Evolutionary conservation across 2,888 invertebrate species (phyloP).

Genomic region (Agriopis leucophaearia): DNA sequence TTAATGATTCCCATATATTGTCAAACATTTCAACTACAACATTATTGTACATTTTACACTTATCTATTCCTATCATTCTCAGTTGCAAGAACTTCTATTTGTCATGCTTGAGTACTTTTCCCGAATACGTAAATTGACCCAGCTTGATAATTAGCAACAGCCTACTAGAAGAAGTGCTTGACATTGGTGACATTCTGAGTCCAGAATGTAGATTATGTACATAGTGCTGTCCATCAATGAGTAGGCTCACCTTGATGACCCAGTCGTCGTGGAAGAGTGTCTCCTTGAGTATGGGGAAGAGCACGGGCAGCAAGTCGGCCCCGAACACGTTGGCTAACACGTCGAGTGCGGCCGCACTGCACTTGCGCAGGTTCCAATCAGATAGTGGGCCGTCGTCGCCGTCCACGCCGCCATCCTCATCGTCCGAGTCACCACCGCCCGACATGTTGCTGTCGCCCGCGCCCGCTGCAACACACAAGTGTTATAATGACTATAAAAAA

Average conservation of each 20-base stretch:
- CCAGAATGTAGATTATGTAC: no score
- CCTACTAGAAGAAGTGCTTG: no score
- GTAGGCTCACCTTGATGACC: constrained; percentile 93
- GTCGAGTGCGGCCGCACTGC: constrained; percentile 99
- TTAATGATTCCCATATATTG: no score
- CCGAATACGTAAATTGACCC: no score
- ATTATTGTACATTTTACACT: no score
- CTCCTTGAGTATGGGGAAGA: constrained; percentile 98
- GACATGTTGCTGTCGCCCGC: constrained; percentile 85
- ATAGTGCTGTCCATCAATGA: neutral
- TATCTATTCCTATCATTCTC: no score
- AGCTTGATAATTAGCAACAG: no score
- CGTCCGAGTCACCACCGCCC: constrained; percentile 88
- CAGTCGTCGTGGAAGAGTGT: constrained; percentile 98
- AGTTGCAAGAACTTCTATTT: no score
- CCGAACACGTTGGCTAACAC: constrained; percentile 98
- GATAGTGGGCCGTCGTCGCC: constrained; percentile 96
- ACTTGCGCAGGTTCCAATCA: constrained; percentile 99
- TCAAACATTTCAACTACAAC: no score
- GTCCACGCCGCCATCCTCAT: constrained; percentile 92
- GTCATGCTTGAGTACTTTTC: no score
- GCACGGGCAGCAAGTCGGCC: constrained; percentile 96
- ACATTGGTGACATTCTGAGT: no score
- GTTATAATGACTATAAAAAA: no score
- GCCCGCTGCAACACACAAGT: constrained; percentile 61